Percentiles rank a stretch among this genome's conserved stretches.
Evolutionary conservation across 2,888 invertebrate genomes (phyloP).

Genomic region (Andrena haemorrhoa): DNA sequence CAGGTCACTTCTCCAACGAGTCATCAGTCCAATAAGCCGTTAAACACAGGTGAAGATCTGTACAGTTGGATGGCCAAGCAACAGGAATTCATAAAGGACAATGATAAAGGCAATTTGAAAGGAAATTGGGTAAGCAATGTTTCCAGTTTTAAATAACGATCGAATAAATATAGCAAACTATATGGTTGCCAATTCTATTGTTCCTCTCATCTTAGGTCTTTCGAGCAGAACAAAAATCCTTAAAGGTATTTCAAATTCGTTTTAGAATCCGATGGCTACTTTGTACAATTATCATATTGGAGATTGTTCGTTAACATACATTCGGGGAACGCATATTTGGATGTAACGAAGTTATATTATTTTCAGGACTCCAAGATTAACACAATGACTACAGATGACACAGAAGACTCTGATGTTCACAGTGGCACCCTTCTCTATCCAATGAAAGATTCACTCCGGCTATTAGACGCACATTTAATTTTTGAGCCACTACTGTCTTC

Average conservation of each 20-base stretch:
- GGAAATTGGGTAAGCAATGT: slow-evolving; percentile 82
- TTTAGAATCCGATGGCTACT: slow-evolving; percentile 27
- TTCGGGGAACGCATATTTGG: neutral
- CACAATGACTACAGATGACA: slow-evolving; percentile 84
- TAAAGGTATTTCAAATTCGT: slow-evolving; percentile 78
- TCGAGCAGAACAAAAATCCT: slow-evolving; percentile 82
- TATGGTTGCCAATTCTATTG: slow-evolving; percentile 22
- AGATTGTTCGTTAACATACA: neutral
- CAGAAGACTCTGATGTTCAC: slow-evolving; percentile 83
- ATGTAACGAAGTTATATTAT: neutral
- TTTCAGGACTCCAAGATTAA: slow-evolving; percentile 84
- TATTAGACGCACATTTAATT: slow-evolving; percentile 96
- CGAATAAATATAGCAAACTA: neutral
- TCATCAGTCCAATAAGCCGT: slow-evolving; percentile 85
- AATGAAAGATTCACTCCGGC: slow-evolving; percentile 92
- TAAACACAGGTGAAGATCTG: slow-evolving; percentile 92
- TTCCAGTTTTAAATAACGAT: neutral
- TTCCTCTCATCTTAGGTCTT: slow-evolving; percentile 78
- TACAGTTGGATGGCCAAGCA: slow-evolving; percentile 99
- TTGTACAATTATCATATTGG: slow-evolving; percentile 4
- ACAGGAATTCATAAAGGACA: slow-evolving; percentile 87
- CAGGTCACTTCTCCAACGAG: slow-evolving; percentile 85
- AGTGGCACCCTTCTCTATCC: slow-evolving; percentile 90
- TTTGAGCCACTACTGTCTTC: slow-evolving; percentile 96
- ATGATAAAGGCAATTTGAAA: slow-evolving; percentile 83